phyloP scores from a whole-genome alignment of 2,113 vertebrate species.

The Vombatus ursinus region DNA sequence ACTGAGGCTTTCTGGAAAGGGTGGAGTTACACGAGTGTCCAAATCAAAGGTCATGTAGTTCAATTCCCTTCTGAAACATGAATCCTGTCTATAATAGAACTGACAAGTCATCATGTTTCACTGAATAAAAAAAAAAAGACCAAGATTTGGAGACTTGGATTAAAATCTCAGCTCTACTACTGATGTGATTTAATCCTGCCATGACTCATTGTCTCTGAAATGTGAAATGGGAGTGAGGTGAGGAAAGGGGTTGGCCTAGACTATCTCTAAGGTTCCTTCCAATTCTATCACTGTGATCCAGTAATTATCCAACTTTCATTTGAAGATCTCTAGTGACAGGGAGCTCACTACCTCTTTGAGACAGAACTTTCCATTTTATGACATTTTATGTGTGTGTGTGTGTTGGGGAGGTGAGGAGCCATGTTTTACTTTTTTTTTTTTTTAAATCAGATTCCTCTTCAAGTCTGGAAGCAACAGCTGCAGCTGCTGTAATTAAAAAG shows the following conservation, averaged over 20 bases:
- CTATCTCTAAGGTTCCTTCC: neutral
- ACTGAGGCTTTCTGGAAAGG: constrained; percentile 39
- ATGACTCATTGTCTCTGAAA: neutral
- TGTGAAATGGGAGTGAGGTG: neutral
- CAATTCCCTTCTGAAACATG: neutral
- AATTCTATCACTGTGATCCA: neutral
- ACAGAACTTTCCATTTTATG: neutral
- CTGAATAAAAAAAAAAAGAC: neutral
- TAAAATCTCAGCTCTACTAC: neutral
- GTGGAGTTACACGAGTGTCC: neutral
- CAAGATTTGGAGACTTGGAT: neutral
- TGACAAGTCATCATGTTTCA: neutral
- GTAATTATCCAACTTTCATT: neutral
- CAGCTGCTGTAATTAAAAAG: constrained; percentile 82
- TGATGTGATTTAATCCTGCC: neutral
- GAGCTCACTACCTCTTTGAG: neutral
- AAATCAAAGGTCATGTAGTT: neutral
- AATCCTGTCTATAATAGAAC: neutral
- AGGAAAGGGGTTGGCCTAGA: neutral
- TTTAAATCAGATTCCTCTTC: constrained; percentile 70
- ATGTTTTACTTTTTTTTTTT: constrained; percentile 18
- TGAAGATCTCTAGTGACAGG: neutral
- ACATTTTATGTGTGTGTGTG: constrained; percentile 35
- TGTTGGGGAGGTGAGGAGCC: neutral
- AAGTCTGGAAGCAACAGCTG: constrained; percentile 74